These are phyloP conservation scores for Piprites chloris DNA, from an alignment of 2,113 vertebrate genomes.

Conservation along the genomic window DNA sequence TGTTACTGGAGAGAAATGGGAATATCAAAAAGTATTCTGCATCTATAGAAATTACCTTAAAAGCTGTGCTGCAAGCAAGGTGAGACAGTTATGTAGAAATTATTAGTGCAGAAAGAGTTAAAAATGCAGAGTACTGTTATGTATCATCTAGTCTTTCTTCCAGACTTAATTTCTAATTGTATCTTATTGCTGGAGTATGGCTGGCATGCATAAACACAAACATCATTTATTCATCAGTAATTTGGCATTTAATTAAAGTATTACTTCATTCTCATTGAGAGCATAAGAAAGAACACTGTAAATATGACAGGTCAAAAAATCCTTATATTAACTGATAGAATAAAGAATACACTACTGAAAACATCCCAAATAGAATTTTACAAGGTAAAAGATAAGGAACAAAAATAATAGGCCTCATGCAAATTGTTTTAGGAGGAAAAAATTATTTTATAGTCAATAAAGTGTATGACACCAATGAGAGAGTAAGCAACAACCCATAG, in stretches of 20 bases:
- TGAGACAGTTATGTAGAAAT: not conserved
- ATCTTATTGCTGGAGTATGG: conserved; percentile 26
- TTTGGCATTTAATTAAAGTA: conserved; percentile 51
- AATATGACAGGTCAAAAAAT: conserved; percentile 8
- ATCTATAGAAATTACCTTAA: not conserved
- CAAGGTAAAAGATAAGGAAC: not conserved
- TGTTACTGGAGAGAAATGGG: not conserved
- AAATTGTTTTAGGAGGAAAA: not conserved
- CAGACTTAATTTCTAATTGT: conserved; percentile 51
- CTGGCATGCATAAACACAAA: conserved; percentile 18
- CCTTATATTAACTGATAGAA: not conserved
- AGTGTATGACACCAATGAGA: not conserved
- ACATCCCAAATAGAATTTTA: not conserved
- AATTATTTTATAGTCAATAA: not conserved
- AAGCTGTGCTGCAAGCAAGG: not conserved
- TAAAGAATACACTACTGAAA: not conserved
- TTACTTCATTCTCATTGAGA: not conserved
- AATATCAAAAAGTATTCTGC: not conserved
- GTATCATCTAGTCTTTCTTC: not conserved
- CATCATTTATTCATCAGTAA: conserved; percentile 52
- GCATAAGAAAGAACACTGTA: not conserved
- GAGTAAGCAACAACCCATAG: not conserved
- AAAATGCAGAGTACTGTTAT: not conserved
- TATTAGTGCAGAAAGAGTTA: conserved; percentile 2
- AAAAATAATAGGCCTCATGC: not conserved